These are phyloP conservation scores for Sinocyclocheilus maitianheensis DNA, from an alignment of 2,113 vertebrate species.

Conservation along the genomic window DNA sequence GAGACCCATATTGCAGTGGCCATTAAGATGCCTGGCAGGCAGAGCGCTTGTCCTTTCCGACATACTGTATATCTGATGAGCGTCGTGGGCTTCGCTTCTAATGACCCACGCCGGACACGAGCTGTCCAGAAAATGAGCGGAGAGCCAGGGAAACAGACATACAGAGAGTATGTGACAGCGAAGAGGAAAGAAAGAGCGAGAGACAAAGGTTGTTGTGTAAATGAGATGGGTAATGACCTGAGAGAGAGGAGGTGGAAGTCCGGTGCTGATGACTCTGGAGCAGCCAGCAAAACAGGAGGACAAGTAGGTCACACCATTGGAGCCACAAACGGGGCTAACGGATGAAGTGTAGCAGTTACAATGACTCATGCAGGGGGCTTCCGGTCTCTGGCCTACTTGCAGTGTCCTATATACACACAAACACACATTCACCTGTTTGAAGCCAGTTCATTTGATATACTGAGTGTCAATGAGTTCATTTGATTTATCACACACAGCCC, in stretches of 20 bases:
- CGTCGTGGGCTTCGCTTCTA: constrained; percentile 15
- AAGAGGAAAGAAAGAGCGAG: neutral
- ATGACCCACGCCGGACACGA: constrained; percentile 21
- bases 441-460: neutral
- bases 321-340: constrained; percentile 94
- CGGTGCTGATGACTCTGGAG: constrained; percentile 72
- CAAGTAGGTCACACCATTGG: constrained; percentile 92
- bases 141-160: constrained; percentile 3
- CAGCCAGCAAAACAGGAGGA: constrained; percentile 97
- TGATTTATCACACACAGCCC: neutral
- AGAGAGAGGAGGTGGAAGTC: neutral
- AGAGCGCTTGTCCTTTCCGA: constrained; percentile 35
- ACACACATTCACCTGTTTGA: constrained; percentile 45
- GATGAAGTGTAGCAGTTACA: constrained; percentile 95
- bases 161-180: neutral
- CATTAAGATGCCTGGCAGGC: constrained; percentile 40
- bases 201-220: neutral
- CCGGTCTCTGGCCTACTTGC: constrained; percentile 78
- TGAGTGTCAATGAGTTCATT: neutral
- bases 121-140: constrained; percentile 25
- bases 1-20: constrained; percentile 28
- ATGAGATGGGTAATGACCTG: constrained; percentile 61
- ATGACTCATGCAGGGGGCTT: constrained; percentile 86
- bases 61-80: constrained; percentile 23
- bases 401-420: constrained; percentile 77